Conservation (phyloP, 2,797 vertebrate genomes). For the Enteromius fasciolatus region DNA sequence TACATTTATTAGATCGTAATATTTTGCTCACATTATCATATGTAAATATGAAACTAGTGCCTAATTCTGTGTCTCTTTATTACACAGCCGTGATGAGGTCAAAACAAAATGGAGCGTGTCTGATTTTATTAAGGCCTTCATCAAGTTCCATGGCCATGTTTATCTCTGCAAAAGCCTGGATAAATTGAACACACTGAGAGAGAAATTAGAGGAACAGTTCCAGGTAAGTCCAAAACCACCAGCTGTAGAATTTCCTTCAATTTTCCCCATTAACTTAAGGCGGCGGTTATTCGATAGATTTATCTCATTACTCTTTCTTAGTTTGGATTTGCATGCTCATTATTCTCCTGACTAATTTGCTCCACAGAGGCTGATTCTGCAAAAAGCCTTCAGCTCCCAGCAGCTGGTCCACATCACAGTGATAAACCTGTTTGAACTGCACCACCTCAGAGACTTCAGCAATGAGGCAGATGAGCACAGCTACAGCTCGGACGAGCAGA, state of each 20-base stretch:
- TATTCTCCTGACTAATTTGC: slow-evolving; percentile 39
- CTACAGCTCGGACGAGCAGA: slow-evolving; percentile 88
- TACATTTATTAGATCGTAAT: not conserved
- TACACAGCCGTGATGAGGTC: slow-evolving; percentile 90
- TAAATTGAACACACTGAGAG: slow-evolving; percentile 88
- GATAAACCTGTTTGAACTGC: slow-evolving; percentile 97
- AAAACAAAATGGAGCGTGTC: slow-evolving; percentile 95
- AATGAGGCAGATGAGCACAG: slow-evolving; percentile 83
- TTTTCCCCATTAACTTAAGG: not conserved
- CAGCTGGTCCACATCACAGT: slow-evolving; percentile 97
- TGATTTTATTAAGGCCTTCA: slow-evolving; percentile 97
- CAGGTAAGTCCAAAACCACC: slow-evolving; percentile 78
- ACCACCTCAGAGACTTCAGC: slow-evolving; percentile 92
- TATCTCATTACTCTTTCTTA: not conserved
- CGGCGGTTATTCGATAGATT: not conserved
- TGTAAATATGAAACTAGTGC: not conserved
- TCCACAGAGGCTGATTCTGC: slow-evolving; percentile 89
- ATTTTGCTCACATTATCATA: not conserved
- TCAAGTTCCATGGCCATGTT: slow-evolving; percentile 97
- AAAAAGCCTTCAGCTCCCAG: slow-evolving; percentile 96
- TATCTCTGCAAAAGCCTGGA: slow-evolving; percentile 96
- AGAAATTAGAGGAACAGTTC: slow-evolving; percentile 97
- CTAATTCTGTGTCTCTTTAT: slow-evolving; percentile 13
- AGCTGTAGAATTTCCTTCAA: not conserved
- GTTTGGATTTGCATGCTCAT: not conserved